These are phyloP conservation scores for Megaptera novaeangliae DNA, from an alignment of 2,113 vertebrate genomes.

Conservation along the genomic window DNA sequence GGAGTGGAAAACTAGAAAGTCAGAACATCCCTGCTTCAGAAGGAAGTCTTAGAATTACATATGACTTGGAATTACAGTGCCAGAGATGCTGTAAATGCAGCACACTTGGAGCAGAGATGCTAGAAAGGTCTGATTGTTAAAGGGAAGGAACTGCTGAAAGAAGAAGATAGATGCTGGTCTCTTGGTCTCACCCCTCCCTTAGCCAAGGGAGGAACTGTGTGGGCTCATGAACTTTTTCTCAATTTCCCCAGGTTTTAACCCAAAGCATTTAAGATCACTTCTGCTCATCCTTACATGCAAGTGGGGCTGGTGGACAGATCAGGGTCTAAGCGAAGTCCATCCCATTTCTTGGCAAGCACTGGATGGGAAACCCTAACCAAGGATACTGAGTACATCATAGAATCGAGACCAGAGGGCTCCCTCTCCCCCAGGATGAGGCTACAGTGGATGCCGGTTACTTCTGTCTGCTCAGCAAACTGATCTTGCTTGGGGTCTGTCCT, in stretches of 20 bases:
- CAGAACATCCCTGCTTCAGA: not conserved
- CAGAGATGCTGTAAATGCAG: rapidly evolving
- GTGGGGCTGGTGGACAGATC: not conserved
- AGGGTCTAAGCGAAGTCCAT: not conserved
- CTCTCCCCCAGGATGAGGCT: not conserved
- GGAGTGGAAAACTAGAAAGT: not conserved
- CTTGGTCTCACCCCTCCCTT: not conserved
- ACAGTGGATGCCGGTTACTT: rapidly evolving
- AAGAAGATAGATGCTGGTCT: not conserved
- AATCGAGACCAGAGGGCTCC: not conserved
- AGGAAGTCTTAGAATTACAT: not conserved
- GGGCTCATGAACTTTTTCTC: not conserved
- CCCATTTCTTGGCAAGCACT: not conserved
- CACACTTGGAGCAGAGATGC: not conserved
- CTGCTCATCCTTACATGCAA: not conserved
- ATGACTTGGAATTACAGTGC: not conserved
- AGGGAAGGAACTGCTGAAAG: not conserved
- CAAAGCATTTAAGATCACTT: not conserved
- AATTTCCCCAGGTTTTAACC: not conserved
- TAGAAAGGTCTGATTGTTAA: not conserved
- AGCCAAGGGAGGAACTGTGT: not conserved
- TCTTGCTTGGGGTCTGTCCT: not conserved
- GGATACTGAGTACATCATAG: not conserved
- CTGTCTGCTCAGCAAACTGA: not conserved
- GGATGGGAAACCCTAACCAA: not conserved